Conservation (phyloP, 2,888 invertebrate genomes). For the Aspidapion aeneum region DNA sequence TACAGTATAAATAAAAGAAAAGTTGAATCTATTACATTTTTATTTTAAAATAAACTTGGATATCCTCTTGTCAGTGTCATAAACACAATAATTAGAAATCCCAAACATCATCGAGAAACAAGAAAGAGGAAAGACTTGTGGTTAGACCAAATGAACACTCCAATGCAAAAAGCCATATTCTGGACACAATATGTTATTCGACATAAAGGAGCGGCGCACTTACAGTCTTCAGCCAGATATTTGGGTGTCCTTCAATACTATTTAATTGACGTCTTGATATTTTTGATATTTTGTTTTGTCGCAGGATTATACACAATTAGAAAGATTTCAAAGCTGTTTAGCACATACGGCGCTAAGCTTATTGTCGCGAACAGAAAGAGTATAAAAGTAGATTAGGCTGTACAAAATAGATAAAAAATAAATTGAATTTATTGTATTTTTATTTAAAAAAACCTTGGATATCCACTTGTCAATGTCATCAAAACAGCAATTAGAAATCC, state of each 20-base stretch:
- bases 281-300: conserved; percentile 44
- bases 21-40: no score
- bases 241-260: conserved; percentile 66
- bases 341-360: conserved; percentile 41
- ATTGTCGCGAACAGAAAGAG: conserved; percentile 36
- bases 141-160: conserved; percentile 71
- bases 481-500: conserved; percentile 69
- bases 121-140: conserved; percentile 63
- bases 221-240: conserved; percentile 71
- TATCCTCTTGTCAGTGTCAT: no score
- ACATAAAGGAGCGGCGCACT: conserved; percentile 75
- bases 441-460: background rate
- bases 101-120: conserved; percentile 59
- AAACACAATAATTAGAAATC: conserved; percentile 68
- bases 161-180: conserved; percentile 73
- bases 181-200: conserved; percentile 86
- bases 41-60: no score
- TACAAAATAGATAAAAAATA: conserved; percentile 5
- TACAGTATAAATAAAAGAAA: conserved; percentile 6
- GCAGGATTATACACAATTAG: conserved; percentile 43
- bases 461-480: conserved; percentile 48
- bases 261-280: conserved; percentile 56
- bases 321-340: conserved; percentile 46
- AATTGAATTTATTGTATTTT: background rate
- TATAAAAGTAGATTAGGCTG: conserved; percentile 39